phyloP scores from a whole-genome alignment of 2,113 vertebrate genomes.

The Pygoscelis antarcticus region DNA sequence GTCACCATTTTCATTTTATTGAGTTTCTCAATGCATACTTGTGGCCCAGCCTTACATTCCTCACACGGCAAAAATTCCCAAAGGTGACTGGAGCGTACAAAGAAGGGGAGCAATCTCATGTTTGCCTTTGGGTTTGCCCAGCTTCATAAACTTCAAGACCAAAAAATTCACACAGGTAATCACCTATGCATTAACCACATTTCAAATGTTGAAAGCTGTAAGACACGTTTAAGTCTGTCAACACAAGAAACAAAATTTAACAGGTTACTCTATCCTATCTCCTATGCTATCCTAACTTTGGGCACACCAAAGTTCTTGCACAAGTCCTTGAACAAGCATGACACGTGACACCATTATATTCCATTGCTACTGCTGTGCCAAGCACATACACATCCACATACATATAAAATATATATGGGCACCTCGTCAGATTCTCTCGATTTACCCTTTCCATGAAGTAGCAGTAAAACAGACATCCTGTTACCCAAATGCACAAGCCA shows the following conservation, averaged over 20 bases:
- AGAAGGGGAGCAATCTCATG: background rate
- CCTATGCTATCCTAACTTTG: background rate
- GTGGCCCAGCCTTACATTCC: background rate
- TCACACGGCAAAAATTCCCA: background rate
- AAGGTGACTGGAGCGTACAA: background rate
- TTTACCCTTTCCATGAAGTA: background rate
- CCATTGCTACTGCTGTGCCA: background rate
- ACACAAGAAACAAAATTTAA: background rate
- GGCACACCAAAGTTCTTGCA: background rate
- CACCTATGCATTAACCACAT: background rate
- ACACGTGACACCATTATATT: background rate
- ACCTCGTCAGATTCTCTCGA: background rate
- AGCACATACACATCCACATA: background rate
- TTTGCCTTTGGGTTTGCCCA: background rate
- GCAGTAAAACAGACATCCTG: background rate
- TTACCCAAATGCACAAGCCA: background rate
- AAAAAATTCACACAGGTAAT: background rate
- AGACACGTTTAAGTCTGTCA: background rate
- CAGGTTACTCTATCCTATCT: background rate
- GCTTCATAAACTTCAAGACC: background rate
- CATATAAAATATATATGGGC: background rate
- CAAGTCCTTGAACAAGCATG: background rate
- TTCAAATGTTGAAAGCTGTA: background rate
- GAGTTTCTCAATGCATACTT: background rate
- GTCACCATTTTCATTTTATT: background rate